Evolutionary conservation across 2,888 invertebrate genomes (phyloP), one percentile per base, ranked within the genome.

Genomic region (Patella pellucida): DNA sequence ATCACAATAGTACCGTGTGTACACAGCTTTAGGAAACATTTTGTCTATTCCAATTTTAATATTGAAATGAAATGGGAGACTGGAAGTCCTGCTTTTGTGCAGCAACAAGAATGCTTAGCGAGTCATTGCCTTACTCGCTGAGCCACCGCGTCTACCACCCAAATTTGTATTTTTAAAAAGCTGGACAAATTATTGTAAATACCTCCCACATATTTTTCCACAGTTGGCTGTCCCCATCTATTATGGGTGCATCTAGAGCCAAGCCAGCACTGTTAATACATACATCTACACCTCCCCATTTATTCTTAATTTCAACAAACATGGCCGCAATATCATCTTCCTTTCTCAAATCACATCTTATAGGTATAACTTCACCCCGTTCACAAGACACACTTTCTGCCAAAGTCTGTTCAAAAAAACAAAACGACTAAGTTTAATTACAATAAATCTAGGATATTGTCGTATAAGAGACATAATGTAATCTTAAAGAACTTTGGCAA

Each of bases 211-310:
- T 85, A 16, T 80, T 79, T 69, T 75, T 82, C 84, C 84, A 86
- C 11, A 75, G 69, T 14, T 79, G 80, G n/a, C 76, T 78, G 51
- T 80, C 72, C 1, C 84, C 83, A 23, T 76, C 76, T 27, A 91
- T 86, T 5, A 92, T 84, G n/a, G 87, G 87, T 0, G 84, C 81
- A 50, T 85, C 87, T 62, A 89, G 85, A 7, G 89, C 72, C 0
- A 92, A 85, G 3, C 92, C 94, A 11, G 94, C 94, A 83, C 93
- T 93, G 83, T 94, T 94, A 1, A 94, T 87, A 71, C 93, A 89
- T 14, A 94, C 91, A 83, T 93, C 92, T 67, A 93, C 89, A n/a
- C 92, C 92, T 0, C 93, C 93, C 79, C 77, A 77, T 41, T 74
- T 76, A 2, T 91, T 88, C 12, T 92, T 91, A 50, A 93, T 91